Evolutionary conservation across 2,797 vertebrate genomes (phyloP).

Genomic region (Melanotaenia maccullochi): DNA sequence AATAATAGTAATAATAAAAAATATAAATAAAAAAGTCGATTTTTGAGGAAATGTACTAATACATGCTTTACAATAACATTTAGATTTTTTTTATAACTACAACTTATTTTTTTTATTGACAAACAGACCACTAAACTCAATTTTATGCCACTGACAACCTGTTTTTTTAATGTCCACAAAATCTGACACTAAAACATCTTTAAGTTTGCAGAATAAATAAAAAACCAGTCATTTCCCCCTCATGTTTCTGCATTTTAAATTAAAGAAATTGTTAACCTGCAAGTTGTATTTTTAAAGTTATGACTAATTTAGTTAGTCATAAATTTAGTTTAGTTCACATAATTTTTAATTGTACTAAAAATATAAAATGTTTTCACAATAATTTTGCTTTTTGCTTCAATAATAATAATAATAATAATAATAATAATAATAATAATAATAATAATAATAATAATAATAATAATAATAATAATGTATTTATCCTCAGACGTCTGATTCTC

Average conservation of each 20-base stretch:
- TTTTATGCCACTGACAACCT: conserved; percentile 11
- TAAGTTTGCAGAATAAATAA: not conserved
- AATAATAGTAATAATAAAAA: too few species aligned
- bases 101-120: not conserved
- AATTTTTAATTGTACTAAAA: not conserved
- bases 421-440: conserved; percentile 12
- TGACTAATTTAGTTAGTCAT: not conserved
- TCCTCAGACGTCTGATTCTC: conserved; percentile 33
- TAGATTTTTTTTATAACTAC: not conserved
- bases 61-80: not conserved
- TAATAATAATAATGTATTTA: conserved; percentile 4
- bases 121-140: not conserved
- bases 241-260: not conserved
- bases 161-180: not conserved
- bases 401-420: conserved; percentile 9
- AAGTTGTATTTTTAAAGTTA: not conserved
- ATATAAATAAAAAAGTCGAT: not conserved
- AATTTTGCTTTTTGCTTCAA: not conserved
- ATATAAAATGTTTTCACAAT: not conserved
- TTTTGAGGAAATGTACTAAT: not conserved
- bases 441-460: conserved; percentile 3
- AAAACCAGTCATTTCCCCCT: not conserved
- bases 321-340: not conserved
- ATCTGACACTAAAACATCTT: not conserved
- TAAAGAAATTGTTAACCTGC: not conserved